Percentiles rank a stretch among this genome's conserved stretches.
These are phyloP conservation scores for Drosophila paracracens DNA, from an alignment of 2,888 invertebrate species.

Conservation along the genomic window DNA sequence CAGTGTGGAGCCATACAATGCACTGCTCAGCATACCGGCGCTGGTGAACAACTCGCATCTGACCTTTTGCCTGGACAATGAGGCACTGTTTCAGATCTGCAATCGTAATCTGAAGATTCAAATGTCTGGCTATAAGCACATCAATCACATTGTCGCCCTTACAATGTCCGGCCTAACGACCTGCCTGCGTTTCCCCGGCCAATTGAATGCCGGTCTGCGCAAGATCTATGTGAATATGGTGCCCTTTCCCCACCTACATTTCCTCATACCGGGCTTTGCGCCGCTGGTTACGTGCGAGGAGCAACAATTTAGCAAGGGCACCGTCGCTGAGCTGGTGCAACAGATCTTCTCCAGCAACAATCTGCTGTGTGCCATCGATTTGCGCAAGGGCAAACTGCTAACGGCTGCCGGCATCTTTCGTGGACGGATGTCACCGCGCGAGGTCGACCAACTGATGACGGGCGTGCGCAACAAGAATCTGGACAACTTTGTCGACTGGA, in stretches of 20 bases:
- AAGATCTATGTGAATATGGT: slow-evolving; percentile 96
- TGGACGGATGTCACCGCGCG: slow-evolving; percentile 81
- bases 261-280: slow-evolving; percentile 93
- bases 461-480: slow-evolving; percentile 91
- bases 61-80: slow-evolving; percentile 82
- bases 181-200: slow-evolving; percentile 94
- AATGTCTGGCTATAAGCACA: slow-evolving; percentile 75
- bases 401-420: slow-evolving; percentile 91
- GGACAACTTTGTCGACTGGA: slow-evolving; percentile 91
- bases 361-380: slow-evolving; percentile 93
- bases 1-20: slow-evolving; percentile 83
- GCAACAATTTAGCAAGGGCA: slow-evolving; percentile 72
- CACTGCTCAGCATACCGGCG: slow-evolving; percentile 76
- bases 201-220: slow-evolving; percentile 93
- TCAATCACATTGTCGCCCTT: slow-evolving; percentile 82
- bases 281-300: slow-evolving; percentile 86
- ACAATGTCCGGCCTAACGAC: slow-evolving; percentile 89
- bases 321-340: slow-evolving; percentile 89
- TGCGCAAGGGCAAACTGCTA: slow-evolving; percentile 90
- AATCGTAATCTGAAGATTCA: slow-evolving; percentile 72
- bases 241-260: slow-evolving; percentile 94
- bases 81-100: slow-evolving; percentile 82
- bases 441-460: slow-evolving; percentile 86
- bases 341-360: slow-evolving; percentile 92
- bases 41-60: slow-evolving; percentile 77